Percentiles rank a stretch among this genome's conserved stretches.
These are phyloP conservation scores for Adineta ricciae DNA, from an alignment of 2,888 invertebrate species.

Conservation along the genomic window DNA sequence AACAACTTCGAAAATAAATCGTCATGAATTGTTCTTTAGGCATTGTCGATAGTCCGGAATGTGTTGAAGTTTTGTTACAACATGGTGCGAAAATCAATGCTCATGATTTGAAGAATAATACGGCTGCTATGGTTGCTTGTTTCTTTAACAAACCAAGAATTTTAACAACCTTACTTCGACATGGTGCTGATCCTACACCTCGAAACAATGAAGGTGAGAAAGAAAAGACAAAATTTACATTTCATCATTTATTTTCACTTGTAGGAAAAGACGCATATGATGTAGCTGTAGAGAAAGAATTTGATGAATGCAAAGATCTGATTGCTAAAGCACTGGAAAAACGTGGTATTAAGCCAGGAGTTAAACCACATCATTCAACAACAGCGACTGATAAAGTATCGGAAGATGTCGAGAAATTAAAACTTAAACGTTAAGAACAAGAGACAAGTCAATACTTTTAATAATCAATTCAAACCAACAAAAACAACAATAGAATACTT, in stretches of 20 bases:
- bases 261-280: constrained; percentile 27
- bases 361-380: background rate
- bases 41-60: constrained; percentile 30
- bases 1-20: background rate
- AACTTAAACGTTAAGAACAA: background rate
- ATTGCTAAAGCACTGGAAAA: constrained; percentile 25
- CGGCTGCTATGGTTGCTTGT: constrained; percentile 33
- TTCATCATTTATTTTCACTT: no score
- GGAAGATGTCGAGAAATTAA: background rate
- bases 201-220: constrained; percentile 33
- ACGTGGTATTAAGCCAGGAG: constrained; percentile 15
- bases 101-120: constrained; percentile 29
- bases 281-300: constrained; percentile 33
- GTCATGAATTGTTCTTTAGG: no score
- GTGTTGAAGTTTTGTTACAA: constrained; percentile 25
- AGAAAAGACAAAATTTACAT: no score
- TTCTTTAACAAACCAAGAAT: constrained; percentile 34
- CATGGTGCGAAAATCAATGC: constrained; percentile 33
- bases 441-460: background rate
- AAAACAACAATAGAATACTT: background rate
- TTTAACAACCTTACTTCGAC: constrained; percentile 26
- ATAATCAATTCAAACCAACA: background rate
- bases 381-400: background rate
- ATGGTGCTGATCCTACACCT: constrained; percentile 28
- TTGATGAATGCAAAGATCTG: constrained; percentile 29